Base-by-base conservation (phyloP, 2,888 invertebrate genomes). In the Meteorus colon region DNA sequence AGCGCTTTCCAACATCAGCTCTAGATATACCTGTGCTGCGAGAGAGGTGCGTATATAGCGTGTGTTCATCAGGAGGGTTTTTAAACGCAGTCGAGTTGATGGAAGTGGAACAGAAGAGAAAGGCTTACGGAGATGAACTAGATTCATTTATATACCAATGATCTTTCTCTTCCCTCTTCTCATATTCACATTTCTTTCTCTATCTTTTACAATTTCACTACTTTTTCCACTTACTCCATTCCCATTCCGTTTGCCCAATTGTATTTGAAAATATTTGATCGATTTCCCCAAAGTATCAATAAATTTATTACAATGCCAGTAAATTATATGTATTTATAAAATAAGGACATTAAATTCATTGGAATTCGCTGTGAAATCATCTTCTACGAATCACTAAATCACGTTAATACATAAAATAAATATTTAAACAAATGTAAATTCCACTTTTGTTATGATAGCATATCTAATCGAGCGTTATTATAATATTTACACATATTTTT, bases 51-150 rank as follows among this genome's bases (percentile, higher is more conserved):
- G 83, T 84, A 83, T 83, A 81, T 84, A 83, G 70, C 77, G 79
- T 79, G 80, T 80, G 83, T 79, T 80, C 19, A 55, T 55, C 55
- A 79, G 83, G 81, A 79, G 48, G 48, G 67, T 67, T 67, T 65
- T 16, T n/a, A 60, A 34, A 27, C 45, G 34, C 66, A 66, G 73
- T 27, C 19, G 51, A 19, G 74, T 71, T 73, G 72, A 81, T 84
- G 84, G 84, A 89, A 89, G 89, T 89, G 87, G 89, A 87, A 89
- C 89, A 89, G 85, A 89, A 89, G 89, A 89, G 89, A 89, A 89
- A 89, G 89, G 89, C 85, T 77, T 79, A 81, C 84, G 84, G 86
- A 88, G 88, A 88, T 89, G 89, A 88, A 89, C 89, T 89, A 89
- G 88, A 88, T 89, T 89, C 82, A 79, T 82, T 55, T 8, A 24